These are phyloP conservation scores for Metalampra italica DNA, from an alignment of 2,888 invertebrate genomes.

Conservation along the genomic window DNA sequence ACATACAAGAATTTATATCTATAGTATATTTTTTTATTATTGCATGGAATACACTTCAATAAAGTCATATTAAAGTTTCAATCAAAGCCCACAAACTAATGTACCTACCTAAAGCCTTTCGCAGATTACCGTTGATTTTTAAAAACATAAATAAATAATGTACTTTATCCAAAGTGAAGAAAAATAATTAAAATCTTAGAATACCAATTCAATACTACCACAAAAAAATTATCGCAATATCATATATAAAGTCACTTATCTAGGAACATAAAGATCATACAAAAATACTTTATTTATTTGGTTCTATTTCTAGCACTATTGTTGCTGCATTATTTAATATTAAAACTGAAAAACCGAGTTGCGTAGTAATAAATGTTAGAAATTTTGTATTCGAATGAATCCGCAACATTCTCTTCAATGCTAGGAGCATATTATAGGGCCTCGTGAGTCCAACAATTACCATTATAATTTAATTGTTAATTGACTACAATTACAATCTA, in stretches of 20 bases:
- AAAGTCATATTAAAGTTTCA: conserved; percentile 5
- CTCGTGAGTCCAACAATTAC: too few relatives aligned
- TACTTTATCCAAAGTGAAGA: conserved; percentile 5
- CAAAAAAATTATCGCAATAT: conserved; percentile 23
- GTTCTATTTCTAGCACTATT: conserved; percentile 35
- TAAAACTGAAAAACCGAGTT: too few relatives aligned
- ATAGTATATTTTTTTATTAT: conserved; percentile 12
- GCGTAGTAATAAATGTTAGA: too few relatives aligned
- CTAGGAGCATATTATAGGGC: too few relatives aligned
- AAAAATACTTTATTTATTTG: conserved; percentile 60
- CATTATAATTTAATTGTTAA: too few relatives aligned
- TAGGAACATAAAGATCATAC: conserved; percentile 61
- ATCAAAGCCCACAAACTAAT: background rate
- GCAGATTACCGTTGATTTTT: background rate
- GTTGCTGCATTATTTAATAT: background rate
- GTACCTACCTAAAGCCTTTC: background rate
- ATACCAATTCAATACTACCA: conserved; percentile 31
- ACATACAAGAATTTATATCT: conserved; percentile 23
- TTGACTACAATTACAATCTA: too few relatives aligned
- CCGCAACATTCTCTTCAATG: too few relatives aligned
- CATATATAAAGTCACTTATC: conserved; percentile 37
- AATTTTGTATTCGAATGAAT: too few relatives aligned
- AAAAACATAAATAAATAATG: background rate
- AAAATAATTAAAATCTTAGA: conserved; percentile 22
- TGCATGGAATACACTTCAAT: conserved; percentile 22